These are phyloP conservation scores for Penaeus vannamei DNA, from an alignment of 1,140 invertebrate species.

Conservation along the genomic window DNA sequence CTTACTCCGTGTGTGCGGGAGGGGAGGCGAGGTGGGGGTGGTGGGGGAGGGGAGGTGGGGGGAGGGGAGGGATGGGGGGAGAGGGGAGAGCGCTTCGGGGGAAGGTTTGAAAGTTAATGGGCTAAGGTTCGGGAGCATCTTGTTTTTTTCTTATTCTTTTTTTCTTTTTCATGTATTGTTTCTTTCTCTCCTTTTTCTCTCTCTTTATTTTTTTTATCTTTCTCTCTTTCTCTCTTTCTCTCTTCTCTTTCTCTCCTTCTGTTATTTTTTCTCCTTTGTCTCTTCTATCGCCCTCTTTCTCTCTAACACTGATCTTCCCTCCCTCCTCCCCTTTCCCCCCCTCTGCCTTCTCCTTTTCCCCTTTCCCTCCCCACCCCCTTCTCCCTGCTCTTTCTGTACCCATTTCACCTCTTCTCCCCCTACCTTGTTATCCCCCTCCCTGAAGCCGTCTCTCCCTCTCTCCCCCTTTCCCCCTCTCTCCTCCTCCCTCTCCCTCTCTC, in stretches of 20 bases:
- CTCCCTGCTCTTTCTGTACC: too few species aligned
- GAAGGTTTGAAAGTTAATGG: too few species aligned
- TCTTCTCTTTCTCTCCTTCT: conserved; percentile 3
- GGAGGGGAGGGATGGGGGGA: neutral
- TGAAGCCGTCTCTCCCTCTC: too few species aligned
- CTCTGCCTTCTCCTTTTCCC: neutral
- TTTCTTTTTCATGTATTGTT: too few species aligned
- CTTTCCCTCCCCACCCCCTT: neutral
- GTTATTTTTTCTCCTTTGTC: neutral
- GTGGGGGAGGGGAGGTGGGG: neutral
- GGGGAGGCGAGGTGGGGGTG: neutral
- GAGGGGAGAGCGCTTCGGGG: neutral
- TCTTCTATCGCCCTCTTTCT: too few species aligned
- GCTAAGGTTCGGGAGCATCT: too few species aligned
- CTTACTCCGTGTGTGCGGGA: too few species aligned
- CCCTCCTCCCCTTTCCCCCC: neutral
- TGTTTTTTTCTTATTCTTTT: conserved; percentile 5
- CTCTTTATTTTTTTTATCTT: neutral
- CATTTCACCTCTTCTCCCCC: too few species aligned
- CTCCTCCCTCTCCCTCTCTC: neutral
- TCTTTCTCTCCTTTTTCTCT: too few species aligned
- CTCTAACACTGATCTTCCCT: neutral
- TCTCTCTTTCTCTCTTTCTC: conserved; percentile 13
- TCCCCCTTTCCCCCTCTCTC: neutral
- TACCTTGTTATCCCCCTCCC: too few species aligned